Evolutionary conservation across 1,140 invertebrate species (phyloP).

Genomic region (Drosophila pseudoobscura): DNA sequence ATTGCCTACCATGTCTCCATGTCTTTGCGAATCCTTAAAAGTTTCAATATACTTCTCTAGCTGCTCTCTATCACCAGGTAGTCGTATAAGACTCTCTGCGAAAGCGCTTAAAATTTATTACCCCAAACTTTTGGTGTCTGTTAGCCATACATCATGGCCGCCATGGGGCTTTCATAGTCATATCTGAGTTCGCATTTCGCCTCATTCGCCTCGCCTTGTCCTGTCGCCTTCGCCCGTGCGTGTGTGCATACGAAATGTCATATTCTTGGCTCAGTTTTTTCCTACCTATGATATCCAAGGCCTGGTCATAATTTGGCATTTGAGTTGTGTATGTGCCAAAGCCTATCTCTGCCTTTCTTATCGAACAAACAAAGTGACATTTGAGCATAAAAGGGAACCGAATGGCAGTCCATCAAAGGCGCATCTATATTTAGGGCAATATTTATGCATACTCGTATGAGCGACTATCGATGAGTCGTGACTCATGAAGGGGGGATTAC

Average conservation of each 20-base stretch:
- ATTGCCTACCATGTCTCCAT: too few species aligned
- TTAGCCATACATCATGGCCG: constrained; percentile 70
- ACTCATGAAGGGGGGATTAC: constrained; percentile 18
- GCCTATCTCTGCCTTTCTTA: constrained; percentile 36
- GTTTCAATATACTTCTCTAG: constrained; percentile 9
- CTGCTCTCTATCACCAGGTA: constrained; percentile 7
- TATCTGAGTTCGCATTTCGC: constrained; percentile 52
- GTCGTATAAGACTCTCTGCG: constrained; percentile 30
- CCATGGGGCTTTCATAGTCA: constrained; percentile 49
- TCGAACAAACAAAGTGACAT: constrained; percentile 75
- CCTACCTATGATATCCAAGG: constrained; percentile 13
- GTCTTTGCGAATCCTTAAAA: not conserved
- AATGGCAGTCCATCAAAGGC: constrained; percentile 58
- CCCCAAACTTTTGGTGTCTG: constrained; percentile 73
- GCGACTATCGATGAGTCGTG: constrained; percentile 35
- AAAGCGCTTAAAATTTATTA: constrained; percentile 79
- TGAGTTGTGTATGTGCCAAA: constrained; percentile 26
- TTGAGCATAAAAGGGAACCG: constrained; percentile 63
- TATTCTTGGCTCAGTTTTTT: constrained; percentile 26
- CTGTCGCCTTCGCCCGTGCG: constrained; percentile 45
- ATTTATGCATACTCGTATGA: constrained; percentile 48
- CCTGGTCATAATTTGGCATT: constrained; percentile 58
- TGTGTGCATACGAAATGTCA: constrained; percentile 75
- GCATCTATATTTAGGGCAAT: constrained; percentile 51
- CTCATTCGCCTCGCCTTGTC: constrained; percentile 23